A percentile compares a stretch with the other conserved stretches of the same genome.
phyloP scores from a whole-genome alignment of 37 sponge, comb jelly and placozoan genomes.

The Bolinopsis microptera region DNA sequence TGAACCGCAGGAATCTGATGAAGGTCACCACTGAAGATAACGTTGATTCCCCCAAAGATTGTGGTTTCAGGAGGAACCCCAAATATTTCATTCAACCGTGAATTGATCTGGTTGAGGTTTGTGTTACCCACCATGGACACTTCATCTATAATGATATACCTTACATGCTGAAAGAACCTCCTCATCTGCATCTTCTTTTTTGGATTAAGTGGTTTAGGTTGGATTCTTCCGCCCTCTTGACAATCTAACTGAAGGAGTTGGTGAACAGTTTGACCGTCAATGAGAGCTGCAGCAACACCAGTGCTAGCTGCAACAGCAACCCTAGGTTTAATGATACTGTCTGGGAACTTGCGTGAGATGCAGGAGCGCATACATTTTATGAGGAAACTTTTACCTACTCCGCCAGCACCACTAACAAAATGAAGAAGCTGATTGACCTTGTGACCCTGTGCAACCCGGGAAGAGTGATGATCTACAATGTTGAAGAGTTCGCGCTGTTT shows the following conservation, averaged over 20 bases:
- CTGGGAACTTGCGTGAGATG: background rate
- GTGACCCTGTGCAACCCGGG: background rate
- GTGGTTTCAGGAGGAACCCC: background rate
- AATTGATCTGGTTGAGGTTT: background rate
- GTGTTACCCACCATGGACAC: background rate
- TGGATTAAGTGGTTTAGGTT: background rate
- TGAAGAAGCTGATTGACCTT: conserved; percentile 3
- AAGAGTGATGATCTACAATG: background rate
- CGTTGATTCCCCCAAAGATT: background rate
- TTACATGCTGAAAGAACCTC: background rate
- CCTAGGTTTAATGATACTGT: background rate
- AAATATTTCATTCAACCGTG: background rate
- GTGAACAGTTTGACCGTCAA: conserved; percentile 18
- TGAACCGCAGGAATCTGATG: conserved; percentile 3
- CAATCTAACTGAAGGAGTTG: background rate
- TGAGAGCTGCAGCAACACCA: conserved; percentile 8
- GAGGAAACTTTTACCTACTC: background rate
- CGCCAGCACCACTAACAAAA: background rate
- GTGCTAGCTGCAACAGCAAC: conserved; percentile 4
- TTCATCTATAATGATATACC: background rate
- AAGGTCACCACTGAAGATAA: background rate
- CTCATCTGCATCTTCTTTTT: background rate
- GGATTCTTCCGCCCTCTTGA: background rate
- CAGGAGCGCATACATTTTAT: background rate
- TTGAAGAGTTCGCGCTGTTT: background rate